Evolutionary conservation across 2,113 vertebrate species (phyloP).

Genomic region (Pao palembangensis): DNA sequence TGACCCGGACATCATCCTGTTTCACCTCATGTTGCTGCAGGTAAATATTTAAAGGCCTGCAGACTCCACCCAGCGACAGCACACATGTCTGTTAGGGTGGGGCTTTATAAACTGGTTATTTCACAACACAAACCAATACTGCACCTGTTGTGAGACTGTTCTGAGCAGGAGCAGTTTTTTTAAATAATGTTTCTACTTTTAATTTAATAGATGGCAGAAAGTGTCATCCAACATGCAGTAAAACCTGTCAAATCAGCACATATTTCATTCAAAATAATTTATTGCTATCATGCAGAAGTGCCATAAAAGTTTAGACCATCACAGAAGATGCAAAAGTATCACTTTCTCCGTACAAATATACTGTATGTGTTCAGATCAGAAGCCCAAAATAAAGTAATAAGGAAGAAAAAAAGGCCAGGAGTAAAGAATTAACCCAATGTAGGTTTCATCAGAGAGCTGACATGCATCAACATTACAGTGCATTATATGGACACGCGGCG

Average conservation of each 20-base stretch:
- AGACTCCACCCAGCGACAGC: constrained; percentile 47
- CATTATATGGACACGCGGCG: constrained; percentile 46
- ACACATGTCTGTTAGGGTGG: not conserved
- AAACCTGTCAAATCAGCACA: not conserved
- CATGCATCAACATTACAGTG: constrained; percentile 76
- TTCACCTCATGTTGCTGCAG: constrained; percentile 35
- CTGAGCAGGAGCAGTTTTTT: not conserved
- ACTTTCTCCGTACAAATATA: constrained; percentile 73
- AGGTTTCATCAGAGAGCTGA: constrained; percentile 64
- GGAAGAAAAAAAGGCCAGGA: constrained; percentile 11
- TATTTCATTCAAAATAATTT: constrained; percentile 79
- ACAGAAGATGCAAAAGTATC: constrained; percentile 77
- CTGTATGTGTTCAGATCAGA: constrained; percentile 67
- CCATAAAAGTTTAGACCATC: constrained; percentile 75
- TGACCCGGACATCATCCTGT: constrained; percentile 72
- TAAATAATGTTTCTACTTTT: not conserved
- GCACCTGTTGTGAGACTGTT: not conserved
- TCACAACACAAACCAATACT: no score
- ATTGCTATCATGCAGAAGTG: constrained; percentile 83
- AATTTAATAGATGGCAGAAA: not conserved
- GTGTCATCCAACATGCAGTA: not conserved
- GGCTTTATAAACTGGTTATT: not conserved
- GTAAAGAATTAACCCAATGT: constrained; percentile 41
- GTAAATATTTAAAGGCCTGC: constrained; percentile 64
- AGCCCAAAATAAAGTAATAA: constrained; percentile 59